Evolutionary conservation across 2,888 invertebrate genomes (phyloP).

Genomic region (Megaustenia siamemsis): DNA sequence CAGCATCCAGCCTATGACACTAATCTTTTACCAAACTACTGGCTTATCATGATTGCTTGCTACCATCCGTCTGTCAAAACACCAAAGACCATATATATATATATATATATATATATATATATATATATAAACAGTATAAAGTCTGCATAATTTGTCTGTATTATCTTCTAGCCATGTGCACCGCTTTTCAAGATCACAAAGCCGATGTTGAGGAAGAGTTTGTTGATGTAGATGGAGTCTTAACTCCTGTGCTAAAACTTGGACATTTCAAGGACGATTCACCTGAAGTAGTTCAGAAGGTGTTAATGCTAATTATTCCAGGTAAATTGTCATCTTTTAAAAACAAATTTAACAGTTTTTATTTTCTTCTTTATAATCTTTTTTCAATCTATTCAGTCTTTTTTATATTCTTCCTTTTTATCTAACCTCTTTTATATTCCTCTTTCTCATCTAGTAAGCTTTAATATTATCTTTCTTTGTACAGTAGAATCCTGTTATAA

Average conservation of each 20-base stretch:
- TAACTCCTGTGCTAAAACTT: constrained; percentile 33
- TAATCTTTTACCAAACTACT: too few species aligned
- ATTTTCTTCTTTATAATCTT: neutral
- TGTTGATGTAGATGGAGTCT: constrained; percentile 33
- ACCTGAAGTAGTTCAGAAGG: neutral
- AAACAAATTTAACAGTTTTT: neutral
- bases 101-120: too few species aligned
- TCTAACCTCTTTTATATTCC: neutral
- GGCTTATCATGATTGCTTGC: too few species aligned
- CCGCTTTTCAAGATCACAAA: neutral
- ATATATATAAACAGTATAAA: too few species aligned
- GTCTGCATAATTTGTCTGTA: too few species aligned
- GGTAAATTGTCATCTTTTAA: constrained; percentile 21
- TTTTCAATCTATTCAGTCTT: neutral
- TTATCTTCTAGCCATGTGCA: constrained; percentile 4
- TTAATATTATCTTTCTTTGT: neutral
- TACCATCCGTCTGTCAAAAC: too few species aligned
- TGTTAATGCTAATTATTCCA: constrained; percentile 42
- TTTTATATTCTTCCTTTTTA: neutral
- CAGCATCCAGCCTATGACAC: too few species aligned
- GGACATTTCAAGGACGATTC: constrained; percentile 6
- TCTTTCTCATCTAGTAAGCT: neutral
- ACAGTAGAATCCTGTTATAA: neutral
- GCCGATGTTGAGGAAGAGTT: constrained; percentile 30
- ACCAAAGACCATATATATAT: too few species aligned